Base-by-base conservation (phyloP, 2,797 vertebrate genomes). In the Echiichthys vipera region DNA sequence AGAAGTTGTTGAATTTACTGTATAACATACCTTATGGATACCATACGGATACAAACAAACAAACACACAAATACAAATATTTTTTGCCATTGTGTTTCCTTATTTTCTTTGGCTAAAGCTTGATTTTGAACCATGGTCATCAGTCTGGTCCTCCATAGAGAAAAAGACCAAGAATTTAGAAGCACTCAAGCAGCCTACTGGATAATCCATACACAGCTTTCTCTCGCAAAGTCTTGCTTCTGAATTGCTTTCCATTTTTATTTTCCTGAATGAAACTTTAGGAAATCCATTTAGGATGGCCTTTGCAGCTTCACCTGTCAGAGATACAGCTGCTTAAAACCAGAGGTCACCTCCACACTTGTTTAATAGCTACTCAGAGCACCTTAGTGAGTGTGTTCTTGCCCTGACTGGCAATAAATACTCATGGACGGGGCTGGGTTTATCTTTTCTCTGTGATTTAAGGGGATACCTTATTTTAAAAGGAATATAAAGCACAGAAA, bases 361-460 rank as follows among this genome's bases (percentile, higher is more conserved):
- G 86, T 93, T 93, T 91, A 92, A 93, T 91, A 90, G 88, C 88
- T 81, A 84, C 88, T 91, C 84, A 75, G 83, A 88, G 88, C 79
- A 88, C 85, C 77, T 87, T 73, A 73, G 83, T 76, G 65, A 88
- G 88, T 78, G 64, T 82, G 56, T 86, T 79, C 88, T 87, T 88
- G 89, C 86, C 87, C 84, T 77, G 58, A 65, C 84, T 88, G 54
- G 72, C 86, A 77, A 88, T 92, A 93, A 93, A 93, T 93, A 90
- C 84, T 86, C 68, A 54, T 65, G 65, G 78, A 85, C 68, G 15
- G 73, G 24, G 45, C 47, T 53, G 40, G 43, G 70, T 85, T 84
- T 84, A 85, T 77, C 70, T 83, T 84, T 81, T 82, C 64, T 77
- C 37, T 53, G 27, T 87, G 61, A 83, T 82, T 85, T 74, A 90